These are phyloP conservation scores for Paradisaea rubra DNA, from an alignment of 2,113 vertebrate genomes.

Conservation along the genomic window DNA sequence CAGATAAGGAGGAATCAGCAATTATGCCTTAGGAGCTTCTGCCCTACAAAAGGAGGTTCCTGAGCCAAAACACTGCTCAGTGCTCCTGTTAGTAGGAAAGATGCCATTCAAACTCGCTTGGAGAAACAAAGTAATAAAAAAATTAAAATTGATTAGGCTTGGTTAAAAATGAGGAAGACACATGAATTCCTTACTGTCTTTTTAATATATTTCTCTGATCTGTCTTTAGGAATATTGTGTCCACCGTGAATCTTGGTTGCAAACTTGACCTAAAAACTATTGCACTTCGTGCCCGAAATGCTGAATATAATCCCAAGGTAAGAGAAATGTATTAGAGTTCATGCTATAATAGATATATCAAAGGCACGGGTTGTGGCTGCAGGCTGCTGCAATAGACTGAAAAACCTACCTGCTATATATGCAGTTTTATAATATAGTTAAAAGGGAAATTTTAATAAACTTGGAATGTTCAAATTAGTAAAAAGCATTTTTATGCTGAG, in stretches of 20 bases:
- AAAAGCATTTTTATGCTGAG: background rate
- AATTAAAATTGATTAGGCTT: background rate
- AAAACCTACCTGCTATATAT: background rate
- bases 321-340: constrained; percentile 13
- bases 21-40: background rate
- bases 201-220: constrained; percentile 24
- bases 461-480: background rate
- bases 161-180: background rate
- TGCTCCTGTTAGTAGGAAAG: background rate
- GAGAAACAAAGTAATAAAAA: background rate
- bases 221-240: constrained; percentile 91
- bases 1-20: background rate
- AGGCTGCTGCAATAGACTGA: background rate
- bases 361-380: background rate
- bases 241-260: constrained; percentile 97
- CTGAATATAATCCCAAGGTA: constrained; percentile 99
- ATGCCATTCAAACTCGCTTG: background rate
- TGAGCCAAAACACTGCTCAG: background rate
- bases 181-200: background rate
- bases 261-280: constrained; percentile 98
- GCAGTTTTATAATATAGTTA: background rate
- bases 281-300: constrained; percentile 96
- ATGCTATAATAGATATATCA: background rate
- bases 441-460: background rate
- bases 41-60: background rate